phyloP scores from a whole-genome alignment of 2,113 vertebrate species.

The Pomatostomus ruficeps region DNA sequence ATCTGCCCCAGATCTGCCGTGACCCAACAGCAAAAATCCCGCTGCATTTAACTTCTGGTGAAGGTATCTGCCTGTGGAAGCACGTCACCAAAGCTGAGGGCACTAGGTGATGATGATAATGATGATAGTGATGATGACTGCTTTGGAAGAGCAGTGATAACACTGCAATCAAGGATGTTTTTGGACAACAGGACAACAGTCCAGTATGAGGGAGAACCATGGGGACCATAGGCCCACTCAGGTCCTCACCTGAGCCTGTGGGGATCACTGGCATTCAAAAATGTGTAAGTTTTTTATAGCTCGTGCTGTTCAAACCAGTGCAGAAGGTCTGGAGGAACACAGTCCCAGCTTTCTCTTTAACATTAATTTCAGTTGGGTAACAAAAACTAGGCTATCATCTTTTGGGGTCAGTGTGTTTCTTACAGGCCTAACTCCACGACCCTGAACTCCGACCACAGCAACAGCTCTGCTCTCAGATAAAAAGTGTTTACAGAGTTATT shows the following conservation, averaged over 20 bases:
- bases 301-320: background rate
- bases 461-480: background rate
- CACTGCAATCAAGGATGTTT: background rate
- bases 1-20: rapidly evolving
- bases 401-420: background rate
- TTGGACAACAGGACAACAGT: background rate
- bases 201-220: rapidly evolving
- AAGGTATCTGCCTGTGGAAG: background rate
- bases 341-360: background rate
- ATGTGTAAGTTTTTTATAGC: rapidly evolving
- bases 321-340: background rate
- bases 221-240: background rate
- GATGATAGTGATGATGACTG: rapidly evolving
- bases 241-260: background rate
- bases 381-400: background rate
- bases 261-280: background rate
- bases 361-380: background rate
- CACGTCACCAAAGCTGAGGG: rapidly evolving
- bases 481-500: background rate
- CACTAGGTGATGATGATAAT: background rate
- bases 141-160: background rate
- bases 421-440: background rate
- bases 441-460: background rate
- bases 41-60: background rate
- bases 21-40: background rate